Conservation (phyloP, 2,113 vertebrate genomes). For the Coptodon rendalli region DNA sequence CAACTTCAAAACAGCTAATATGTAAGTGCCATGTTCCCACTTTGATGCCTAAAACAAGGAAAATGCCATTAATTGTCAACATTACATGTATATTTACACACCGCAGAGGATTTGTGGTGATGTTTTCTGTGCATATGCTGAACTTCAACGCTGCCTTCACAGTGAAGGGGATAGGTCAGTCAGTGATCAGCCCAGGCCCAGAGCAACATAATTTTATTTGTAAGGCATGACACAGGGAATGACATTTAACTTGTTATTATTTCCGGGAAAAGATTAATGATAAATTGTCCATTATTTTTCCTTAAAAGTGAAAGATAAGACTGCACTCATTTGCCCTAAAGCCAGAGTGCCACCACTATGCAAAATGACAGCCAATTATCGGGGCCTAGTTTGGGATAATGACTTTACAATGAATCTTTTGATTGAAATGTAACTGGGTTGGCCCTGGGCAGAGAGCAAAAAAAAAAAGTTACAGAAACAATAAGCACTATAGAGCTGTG, state of each 20-base stretch:
- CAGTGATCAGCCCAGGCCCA: conserved; percentile 39
- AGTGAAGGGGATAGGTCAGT: conserved; percentile 51
- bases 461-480: conserved; percentile 75
- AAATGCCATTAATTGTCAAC: background rate
- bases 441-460: conserved; percentile 78
- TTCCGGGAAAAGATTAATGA: conserved; percentile 82
- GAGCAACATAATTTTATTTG: conserved; percentile 63
- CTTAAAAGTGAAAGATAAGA: conserved; percentile 87
- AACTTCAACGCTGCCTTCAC: background rate
- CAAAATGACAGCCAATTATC: conserved; percentile 85
- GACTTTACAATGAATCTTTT: conserved; percentile 73
- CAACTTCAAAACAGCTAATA: background rate
- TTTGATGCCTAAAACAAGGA: background rate
- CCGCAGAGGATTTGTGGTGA: background rate
- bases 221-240: conserved; percentile 58
- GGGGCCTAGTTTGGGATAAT: conserved; percentile 76
- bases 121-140: background rate
- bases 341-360: conserved; percentile 81
- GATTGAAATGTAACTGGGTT: conserved; percentile 83
- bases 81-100: background rate
- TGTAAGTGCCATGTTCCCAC: background rate
- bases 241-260: conserved; percentile 83
- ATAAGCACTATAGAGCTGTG: conserved; percentile 73
- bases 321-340: conserved; percentile 78
- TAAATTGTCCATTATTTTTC: conserved; percentile 85